Percentiles rank a stretch among this genome's conserved stretches.
Conservation (phyloP, 2,113 vertebrate genomes). For the Esox niger region DNA sequence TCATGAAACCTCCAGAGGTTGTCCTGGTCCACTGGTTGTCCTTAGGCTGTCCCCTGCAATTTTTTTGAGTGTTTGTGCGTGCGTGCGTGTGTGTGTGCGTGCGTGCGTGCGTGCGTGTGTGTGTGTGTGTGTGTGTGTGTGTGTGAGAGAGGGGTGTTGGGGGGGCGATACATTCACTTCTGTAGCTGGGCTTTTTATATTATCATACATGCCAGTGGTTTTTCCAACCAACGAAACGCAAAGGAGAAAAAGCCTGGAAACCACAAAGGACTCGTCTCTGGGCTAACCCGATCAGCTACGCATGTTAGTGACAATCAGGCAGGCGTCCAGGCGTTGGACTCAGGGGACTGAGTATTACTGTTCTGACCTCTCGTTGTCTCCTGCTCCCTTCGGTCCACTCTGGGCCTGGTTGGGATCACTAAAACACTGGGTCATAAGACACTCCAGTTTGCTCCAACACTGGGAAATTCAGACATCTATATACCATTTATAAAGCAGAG, state of each 20-base stretch:
- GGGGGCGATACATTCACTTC: conserved; percentile 48
- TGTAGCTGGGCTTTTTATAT: conserved; percentile 46
- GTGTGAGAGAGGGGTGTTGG: conserved; percentile 10
- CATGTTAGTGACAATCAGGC: conserved; percentile 73
- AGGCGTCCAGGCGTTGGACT: conserved; percentile 65
- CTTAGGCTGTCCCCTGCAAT: too few relatives aligned
- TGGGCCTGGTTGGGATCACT: conserved; percentile 63
- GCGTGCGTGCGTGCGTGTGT: not conserved
- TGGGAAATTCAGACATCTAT: conserved; percentile 72
- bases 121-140: not conserved
- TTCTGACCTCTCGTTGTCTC: conserved; percentile 21
- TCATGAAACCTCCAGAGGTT: too few relatives aligned
- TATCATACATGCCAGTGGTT: conserved; percentile 4
- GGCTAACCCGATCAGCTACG: conserved; percentile 70
- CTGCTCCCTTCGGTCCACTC: conserved; percentile 36
- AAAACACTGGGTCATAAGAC: conserved; percentile 71
- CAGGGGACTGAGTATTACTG: conserved; percentile 59
- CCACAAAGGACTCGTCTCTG: conserved; percentile 59
- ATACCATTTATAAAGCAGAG: conserved; percentile 75
- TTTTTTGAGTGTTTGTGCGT: not conserved
- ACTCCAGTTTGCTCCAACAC: conserved; percentile 71
- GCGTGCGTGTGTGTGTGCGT: conserved; percentile 8
- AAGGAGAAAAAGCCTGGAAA: conserved; percentile 61
- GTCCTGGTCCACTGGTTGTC: too few relatives aligned
- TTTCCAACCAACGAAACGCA: conserved; percentile 61